phyloP scores from a whole-genome alignment of 2,888 invertebrate species.

The Encarsia formosa region DNA sequence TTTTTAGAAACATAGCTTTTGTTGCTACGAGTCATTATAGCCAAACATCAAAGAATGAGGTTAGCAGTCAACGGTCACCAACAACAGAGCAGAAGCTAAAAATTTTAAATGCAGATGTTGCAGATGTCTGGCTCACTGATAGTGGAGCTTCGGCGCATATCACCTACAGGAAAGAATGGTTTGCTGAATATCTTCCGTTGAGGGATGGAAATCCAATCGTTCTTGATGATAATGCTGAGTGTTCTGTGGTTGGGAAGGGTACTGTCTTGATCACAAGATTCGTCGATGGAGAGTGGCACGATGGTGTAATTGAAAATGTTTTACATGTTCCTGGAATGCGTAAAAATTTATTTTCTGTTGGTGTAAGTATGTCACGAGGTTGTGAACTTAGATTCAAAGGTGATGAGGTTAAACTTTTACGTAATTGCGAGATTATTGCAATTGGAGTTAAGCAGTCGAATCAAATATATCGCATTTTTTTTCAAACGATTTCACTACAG shows the following conservation, averaged over 20 bases:
- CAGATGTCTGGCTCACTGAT: constrained; percentile 28
- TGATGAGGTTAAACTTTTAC: not conserved
- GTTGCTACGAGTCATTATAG: not conserved
- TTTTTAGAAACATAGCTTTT: too few species aligned
- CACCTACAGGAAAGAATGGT: constrained; percentile 28
- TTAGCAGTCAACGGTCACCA: not conserved
- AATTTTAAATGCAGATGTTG: constrained; percentile 10
- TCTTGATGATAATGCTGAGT: constrained; percentile 28
- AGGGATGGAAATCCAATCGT: constrained; percentile 9
- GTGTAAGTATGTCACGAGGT: constrained; percentile 19
- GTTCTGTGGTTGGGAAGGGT: constrained; percentile 28
- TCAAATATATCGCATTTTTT: constrained; percentile 30
- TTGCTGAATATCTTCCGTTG: constrained; percentile 20
- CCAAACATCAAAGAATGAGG: not conserved
- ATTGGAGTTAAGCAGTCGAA: constrained; percentile 28
- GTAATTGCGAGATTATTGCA: constrained; percentile 12
- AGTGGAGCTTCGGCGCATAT: constrained; percentile 28
- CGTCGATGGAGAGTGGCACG: constrained; percentile 24
- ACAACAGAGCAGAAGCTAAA: not conserved
- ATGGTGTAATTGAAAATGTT: constrained; percentile 28
- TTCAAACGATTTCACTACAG: constrained; percentile 13
- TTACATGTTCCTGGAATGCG: constrained; percentile 28
- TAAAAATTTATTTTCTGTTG: constrained; percentile 36
- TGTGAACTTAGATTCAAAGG: not conserved
- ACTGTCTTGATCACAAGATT: constrained; percentile 24